Percentiles rank a stretch among this genome's conserved stretches.
phyloP scores from a whole-genome alignment of 1,140 invertebrate genomes.

The Zophobas morio region DNA sequence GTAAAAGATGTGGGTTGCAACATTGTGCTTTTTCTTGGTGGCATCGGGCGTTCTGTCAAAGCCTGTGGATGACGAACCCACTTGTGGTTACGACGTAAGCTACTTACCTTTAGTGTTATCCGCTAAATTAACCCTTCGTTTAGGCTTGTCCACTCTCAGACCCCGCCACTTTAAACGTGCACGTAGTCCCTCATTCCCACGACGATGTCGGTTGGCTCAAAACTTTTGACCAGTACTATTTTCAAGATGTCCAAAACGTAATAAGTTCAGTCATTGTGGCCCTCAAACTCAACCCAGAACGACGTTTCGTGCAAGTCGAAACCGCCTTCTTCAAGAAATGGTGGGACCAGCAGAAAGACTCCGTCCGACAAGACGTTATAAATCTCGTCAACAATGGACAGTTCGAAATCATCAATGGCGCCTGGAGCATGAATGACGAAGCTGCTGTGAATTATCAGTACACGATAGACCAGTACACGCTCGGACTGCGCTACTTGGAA shows the following conservation, averaged over 20 bases:
- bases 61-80: conserved; percentile 1
- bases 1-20: not conserved
- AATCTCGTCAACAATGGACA: conserved; percentile 71
- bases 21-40: not conserved
- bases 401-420: conserved; percentile 81
- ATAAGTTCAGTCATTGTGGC: conserved; percentile 71
- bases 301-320: conserved; percentile 60
- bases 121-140: too few relatives aligned
- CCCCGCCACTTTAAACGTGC: conserved; percentile 73
- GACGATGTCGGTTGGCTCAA: conserved; percentile 90
- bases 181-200: conserved; percentile 80
- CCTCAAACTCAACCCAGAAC: conserved; percentile 77
- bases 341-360: conserved; percentile 75
- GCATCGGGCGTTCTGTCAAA: not conserved
- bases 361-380: conserved; percentile 66
- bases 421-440: conserved; percentile 87
- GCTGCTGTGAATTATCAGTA: conserved; percentile 83
- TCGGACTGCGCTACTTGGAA: conserved; percentile 63
- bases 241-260: conserved; percentile 88
- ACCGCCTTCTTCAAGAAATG: conserved; percentile 73
- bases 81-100: conserved; percentile 41
- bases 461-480: conserved; percentile 85
- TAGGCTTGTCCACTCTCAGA: conserved; percentile 23
- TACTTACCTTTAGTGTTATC: too few relatives aligned
- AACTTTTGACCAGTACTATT: conserved; percentile 88